Evolutionary conservation across 2,888 invertebrate species (phyloP), one percentile per base, ranked within the genome.

Genomic region (Ceramica pisi): DNA sequence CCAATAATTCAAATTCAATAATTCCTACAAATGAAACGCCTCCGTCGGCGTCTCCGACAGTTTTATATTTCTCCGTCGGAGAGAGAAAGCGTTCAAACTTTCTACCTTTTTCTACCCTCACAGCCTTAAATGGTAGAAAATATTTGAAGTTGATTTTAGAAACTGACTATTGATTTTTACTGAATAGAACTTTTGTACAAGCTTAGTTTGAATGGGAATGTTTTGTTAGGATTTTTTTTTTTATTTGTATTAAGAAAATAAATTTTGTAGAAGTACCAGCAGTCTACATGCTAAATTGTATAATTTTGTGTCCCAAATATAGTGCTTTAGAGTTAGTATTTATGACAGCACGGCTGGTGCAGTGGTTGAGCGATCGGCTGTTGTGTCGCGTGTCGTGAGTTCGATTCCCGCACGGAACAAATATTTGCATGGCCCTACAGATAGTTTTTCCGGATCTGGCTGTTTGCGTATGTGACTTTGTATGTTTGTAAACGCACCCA

Each of bases 1-100:
- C 91, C 93, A 94, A 94, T 94, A 94, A 94, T 92, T 94, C 93
- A 93, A 93, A 94, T 94, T 94, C 94, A 94, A 94, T 94, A 94
- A 93, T 91, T 91, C 82, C 88, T 89, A 88, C 93, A 93, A 94
- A 94, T 91, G 92, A 93, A 94, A 93, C 90, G 92, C 88, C 90
- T 87, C 82, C 51, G 68, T 66, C 67, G 60, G 68, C 79, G 66
- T 75, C 75, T 74, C 80, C 79, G 68, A 71, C 80, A 88, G 88
- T 90, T 92, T 91, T 90, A 90, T 91, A 92, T 90, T 91, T 90
- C 89, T 79, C 59, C 62, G 59, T 50, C 50, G 67, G 2, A 67
- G 81, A 67, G 81, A 81, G 73, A 74, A 81, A 63, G 63, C 63
- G 55, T 21, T 31, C 62, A 44, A 80, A 80, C 23, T 81, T 81